A percentile compares a stretch with the other conserved stretches of the same genome.
Evolutionary conservation across 2,797 vertebrate genomes (phyloP).

Genomic region (Holocentrus rufus): DNA sequence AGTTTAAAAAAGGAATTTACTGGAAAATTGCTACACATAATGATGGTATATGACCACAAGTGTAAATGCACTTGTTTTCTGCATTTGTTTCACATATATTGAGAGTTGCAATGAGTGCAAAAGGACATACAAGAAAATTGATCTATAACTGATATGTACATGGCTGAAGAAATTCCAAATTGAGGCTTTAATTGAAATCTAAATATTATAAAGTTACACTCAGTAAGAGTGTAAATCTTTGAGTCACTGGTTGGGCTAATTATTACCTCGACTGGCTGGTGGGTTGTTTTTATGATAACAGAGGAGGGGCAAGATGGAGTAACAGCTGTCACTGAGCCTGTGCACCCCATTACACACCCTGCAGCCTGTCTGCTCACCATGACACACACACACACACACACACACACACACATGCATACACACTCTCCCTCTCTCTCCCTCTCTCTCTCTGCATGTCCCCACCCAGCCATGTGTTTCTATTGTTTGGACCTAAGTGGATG

Average conservation of each 20-base stretch:
- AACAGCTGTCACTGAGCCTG: slow-evolving; percentile 74
- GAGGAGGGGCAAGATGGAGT: slow-evolving; percentile 48
- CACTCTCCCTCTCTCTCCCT: slow-evolving; percentile 23
- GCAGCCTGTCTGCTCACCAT: slow-evolving; percentile 49
- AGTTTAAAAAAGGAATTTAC: too few species aligned
- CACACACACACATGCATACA: slow-evolving; percentile 22
- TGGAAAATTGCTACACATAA: too few species aligned
- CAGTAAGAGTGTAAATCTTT: background rate
- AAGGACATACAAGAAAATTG: background rate
- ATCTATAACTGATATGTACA: too few species aligned
- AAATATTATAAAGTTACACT: background rate
- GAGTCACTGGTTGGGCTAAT: slow-evolving; percentile 9
- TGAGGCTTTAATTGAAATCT: background rate
- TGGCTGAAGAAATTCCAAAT: too few species aligned
- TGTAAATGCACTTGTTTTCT: too few species aligned
- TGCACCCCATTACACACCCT: slow-evolving; percentile 57
- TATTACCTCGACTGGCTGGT: slow-evolving; percentile 14
- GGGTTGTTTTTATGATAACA: slow-evolving; percentile 46
- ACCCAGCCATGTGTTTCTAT: slow-evolving; percentile 78
- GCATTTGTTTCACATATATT: too few species aligned
- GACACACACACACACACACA: slow-evolving; percentile 36
- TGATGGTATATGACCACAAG: too few species aligned
- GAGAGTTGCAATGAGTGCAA: too few species aligned
- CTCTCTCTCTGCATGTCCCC: slow-evolving; percentile 47
- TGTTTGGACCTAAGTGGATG: slow-evolving; percentile 69